Conservation (phyloP, 2,888 invertebrate genomes). For the Andrena bucephala region DNA sequence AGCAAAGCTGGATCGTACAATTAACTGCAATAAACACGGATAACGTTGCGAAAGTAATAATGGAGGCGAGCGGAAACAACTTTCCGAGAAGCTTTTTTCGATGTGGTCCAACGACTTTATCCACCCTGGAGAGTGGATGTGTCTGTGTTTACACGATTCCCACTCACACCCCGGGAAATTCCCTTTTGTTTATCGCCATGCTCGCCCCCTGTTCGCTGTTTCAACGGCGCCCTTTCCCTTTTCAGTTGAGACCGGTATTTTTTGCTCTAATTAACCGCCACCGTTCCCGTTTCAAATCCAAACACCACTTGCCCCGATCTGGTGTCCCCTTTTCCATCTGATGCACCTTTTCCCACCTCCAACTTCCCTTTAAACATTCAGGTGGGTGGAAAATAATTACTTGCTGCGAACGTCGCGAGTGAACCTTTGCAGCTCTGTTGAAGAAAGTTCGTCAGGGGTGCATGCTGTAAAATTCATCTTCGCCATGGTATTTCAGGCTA, state of each 20-base stretch:
- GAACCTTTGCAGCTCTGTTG: background rate
- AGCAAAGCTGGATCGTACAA: constrained; percentile 4
- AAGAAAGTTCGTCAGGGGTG: background rate
- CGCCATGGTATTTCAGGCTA: too few species aligned
- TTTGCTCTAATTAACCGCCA: constrained; percentile 59
- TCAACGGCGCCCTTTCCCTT: constrained; percentile 26
- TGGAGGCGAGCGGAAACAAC: constrained; percentile 24
- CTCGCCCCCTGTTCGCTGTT: constrained; percentile 24
- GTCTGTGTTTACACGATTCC: constrained; percentile 42
- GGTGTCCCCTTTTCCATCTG: constrained; percentile 10
- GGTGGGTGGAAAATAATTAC: constrained; percentile 8
- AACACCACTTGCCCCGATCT: constrained; percentile 11
- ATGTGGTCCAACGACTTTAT: constrained; percentile 40
- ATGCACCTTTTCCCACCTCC: background rate
- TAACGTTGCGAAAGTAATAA: constrained; percentile 39
- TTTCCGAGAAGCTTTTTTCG: constrained; percentile 31
- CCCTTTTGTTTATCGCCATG: constrained; percentile 47
- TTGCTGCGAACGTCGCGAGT: background rate
- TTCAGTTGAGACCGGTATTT: constrained; percentile 37
- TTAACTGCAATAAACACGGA: constrained; percentile 35
- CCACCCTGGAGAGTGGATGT: constrained; percentile 22
- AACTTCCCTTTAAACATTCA: background rate
- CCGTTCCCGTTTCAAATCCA: constrained; percentile 38
- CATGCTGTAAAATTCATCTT: too few species aligned
- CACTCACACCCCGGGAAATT: constrained; percentile 24